These are phyloP conservation scores for Nibea coibor DNA, from an alignment of 2,113 vertebrate species.

Conservation along the genomic window DNA sequence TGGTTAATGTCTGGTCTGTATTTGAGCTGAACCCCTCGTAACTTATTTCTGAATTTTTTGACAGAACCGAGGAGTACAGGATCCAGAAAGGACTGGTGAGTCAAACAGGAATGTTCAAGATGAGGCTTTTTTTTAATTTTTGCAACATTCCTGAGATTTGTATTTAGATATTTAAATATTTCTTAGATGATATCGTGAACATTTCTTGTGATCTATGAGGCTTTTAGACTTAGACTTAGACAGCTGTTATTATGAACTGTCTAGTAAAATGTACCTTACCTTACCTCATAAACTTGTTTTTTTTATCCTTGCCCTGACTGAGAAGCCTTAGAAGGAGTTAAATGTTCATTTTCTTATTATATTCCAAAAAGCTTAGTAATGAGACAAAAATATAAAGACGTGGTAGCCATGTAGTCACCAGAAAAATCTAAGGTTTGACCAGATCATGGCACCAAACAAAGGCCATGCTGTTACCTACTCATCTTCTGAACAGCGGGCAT, in stretches of 20 bases:
- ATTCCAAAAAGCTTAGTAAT: background rate
- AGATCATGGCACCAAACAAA: too few relatives aligned
- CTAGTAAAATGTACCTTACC: background rate
- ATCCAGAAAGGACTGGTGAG: conserved; percentile 96
- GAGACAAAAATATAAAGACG: background rate
- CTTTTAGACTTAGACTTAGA: background rate
- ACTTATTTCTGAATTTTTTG: conserved; percentile 38
- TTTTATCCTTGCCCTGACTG: background rate
- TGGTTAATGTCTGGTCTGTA: background rate
- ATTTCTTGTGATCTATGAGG: background rate
- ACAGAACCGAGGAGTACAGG: conserved; percentile 90
- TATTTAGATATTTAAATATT: background rate
- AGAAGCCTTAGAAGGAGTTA: background rate
- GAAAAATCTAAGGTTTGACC: background rate
- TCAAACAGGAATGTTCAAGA: background rate
- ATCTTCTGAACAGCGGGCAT: too few relatives aligned
- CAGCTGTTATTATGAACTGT: background rate
- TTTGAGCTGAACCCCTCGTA: background rate
- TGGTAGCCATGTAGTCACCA: background rate
- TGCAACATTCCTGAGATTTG: background rate
- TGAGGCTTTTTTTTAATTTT: background rate
- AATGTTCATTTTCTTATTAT: background rate
- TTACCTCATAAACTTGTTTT: background rate
- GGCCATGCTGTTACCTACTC: too few relatives aligned
- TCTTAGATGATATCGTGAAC: background rate